Base-by-base conservation (phyloP, 2,113 vertebrate genomes). In the Ciconia boyciana region DNA sequence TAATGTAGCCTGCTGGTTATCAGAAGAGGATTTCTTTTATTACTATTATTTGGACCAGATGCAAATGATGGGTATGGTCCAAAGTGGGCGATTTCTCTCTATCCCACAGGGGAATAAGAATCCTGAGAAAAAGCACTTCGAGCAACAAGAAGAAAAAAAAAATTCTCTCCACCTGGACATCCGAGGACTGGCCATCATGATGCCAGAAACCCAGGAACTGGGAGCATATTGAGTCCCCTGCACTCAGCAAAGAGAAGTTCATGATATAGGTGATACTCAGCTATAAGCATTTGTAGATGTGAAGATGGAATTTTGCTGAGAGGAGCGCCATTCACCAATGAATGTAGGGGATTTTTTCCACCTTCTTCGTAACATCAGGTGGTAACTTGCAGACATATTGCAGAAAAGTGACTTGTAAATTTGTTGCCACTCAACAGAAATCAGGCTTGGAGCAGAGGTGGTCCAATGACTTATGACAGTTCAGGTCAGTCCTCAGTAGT, bases 401-500 rank as follows among this genome's bases (percentile, higher is more conserved):
- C 26, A 76, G 57, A 79, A 54, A 48, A 74, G 8, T 19, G 22
- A 36, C 36, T 66, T 55, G 16, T 49, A 36, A 21, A 51, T 68
- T 71, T 85, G 32, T 20, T 71, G 29, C 16, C 46, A 22, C 55
- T 61, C 26, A 34, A 41, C 10, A 61, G 36, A 65, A 78, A 43
- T 8, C 11, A 26, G 16, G 9, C 10, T 55, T 18, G n/a, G 44
- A 71, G 11, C n/a, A 51, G 4, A 71, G 4, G 9, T 13, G 4
- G 25, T 31, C 28, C 57, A 44, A 8, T 31, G 39, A 13, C 20
- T 43, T 39, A 13, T 0, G 9, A 65, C 26, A 70, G 11, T 0
- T 0, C 69, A 54, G 11, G 16, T 48, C 49, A 49, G 44, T 17
- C 11, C 31, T 64, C 29, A 46, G 3, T 0, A 3, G 16, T 20